These are phyloP conservation scores for Acanthosepion pharaonis DNA, from an alignment of 2,888 invertebrate genomes.

Conservation along the genomic window DNA sequence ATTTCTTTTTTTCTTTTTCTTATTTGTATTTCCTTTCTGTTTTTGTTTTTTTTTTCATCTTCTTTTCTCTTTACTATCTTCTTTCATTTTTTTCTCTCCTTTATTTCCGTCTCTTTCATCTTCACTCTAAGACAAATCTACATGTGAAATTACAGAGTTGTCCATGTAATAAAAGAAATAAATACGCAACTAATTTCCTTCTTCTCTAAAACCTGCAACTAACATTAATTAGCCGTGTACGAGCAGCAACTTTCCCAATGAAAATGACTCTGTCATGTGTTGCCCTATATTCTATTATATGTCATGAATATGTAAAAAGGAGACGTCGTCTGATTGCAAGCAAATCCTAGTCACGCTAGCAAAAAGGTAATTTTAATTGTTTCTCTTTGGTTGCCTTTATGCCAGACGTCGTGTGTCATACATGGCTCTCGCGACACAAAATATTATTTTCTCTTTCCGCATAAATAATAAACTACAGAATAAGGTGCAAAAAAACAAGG, in stretches of 20 bases:
- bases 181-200: background rate
- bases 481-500: too few species aligned
- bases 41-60: too few species aligned
- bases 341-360: background rate
- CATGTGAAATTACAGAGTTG: background rate
- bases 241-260: background rate
- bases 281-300: background rate
- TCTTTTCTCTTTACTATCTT: background rate
- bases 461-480: too few species aligned
- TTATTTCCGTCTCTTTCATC: background rate
- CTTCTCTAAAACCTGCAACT: background rate
- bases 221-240: background rate
- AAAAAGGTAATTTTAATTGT: background rate
- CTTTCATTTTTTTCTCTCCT: background rate
- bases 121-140: too few species aligned
- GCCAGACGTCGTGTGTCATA: background rate
- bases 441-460: background rate
- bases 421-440: background rate
- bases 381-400: background rate
- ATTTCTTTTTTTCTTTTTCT: too few species aligned
- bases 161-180: background rate
- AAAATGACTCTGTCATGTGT: background rate
- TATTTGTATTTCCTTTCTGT: too few species aligned
- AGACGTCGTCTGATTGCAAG: background rate
- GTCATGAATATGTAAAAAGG: background rate